Base-by-base conservation (phyloP, 2,888 invertebrate genomes). In the Himalopsyche tibetana region DNA sequence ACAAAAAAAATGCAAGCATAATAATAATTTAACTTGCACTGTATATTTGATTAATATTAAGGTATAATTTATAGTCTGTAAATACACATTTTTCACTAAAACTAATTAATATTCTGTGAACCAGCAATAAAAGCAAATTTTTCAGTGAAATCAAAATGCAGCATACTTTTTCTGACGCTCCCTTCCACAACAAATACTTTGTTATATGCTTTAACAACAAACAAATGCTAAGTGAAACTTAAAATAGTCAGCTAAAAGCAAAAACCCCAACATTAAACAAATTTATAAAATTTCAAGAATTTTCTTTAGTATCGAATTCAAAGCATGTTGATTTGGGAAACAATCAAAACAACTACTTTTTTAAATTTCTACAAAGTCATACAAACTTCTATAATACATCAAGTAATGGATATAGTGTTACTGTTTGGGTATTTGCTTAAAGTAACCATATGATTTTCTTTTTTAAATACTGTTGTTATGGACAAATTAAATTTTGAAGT, bases 11-110 rank as follows among this genome's bases (percentile, higher is more conserved):
- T 74, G 74, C 74, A 74, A 74, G 74, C 74, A 74, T 74, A 74
- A 36, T 74, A 74, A 74, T 74, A 36, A 74, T 74, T 74, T 74
- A 38, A 74, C 74, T 74, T 74, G 74, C 74, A 74, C 74, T 74
- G 74, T 74, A 74, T 74, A 74, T 74, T 74, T 74, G 74, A 74
- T 74, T 74, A 74, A 74, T 74, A 74, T 74, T 74, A 74, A 74
- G 74, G 74, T 74, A 74, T 74, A 74, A 74, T 74, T 74, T 74
- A 74, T 74, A 74, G 74, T 74, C 74, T 74, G 74, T 74, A 74
- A 74, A 74, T 74, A 74, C 74, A 74, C 74, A 74, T 74, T 74
- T 74, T 74, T 74, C 74, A 74, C 74, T 74, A 74, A 74, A 74
- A 74, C 74, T 74, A 74, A 74, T 74, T 74, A 74, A 12, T 74